Percentiles rank a stretch among this genome's conserved stretches.
These are phyloP conservation scores for Hirudinaria manillensis DNA, from an alignment of 2,888 invertebrate species.

Conservation along the genomic window DNA sequence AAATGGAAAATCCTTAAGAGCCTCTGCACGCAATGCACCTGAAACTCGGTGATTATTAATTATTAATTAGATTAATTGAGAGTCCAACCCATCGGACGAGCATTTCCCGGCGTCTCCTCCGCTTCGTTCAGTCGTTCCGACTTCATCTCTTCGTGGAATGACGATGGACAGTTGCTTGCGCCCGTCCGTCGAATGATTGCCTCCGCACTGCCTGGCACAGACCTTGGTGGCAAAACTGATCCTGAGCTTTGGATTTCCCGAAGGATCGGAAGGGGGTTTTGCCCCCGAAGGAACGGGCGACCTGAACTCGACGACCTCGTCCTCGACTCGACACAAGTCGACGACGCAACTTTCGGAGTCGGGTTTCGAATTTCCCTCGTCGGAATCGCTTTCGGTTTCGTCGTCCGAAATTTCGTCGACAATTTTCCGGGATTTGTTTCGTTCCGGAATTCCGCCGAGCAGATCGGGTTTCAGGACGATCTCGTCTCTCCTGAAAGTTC, in stretches of 20 bases:
- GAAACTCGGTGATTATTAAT: too few species aligned
- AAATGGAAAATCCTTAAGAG: too few species aligned
- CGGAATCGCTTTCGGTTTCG: not conserved
- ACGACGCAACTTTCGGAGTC: not conserved
- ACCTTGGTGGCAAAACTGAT: constrained; percentile 1
- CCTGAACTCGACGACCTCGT: not conserved
- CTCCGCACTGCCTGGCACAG: not conserved
- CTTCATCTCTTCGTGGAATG: not conserved
- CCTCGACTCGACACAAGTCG: not conserved
- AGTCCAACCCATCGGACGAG: too few species aligned
- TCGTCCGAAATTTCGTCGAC: constrained; percentile 39
- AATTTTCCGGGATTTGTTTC: constrained; percentile 56
- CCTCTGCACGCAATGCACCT: too few species aligned
- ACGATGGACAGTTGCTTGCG: not conserved
- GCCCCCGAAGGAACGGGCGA: not conserved
- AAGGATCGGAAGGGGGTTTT: not conserved
- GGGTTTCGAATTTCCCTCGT: not conserved
- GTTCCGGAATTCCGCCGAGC: constrained; percentile 14
- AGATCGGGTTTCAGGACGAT: constrained; percentile 18
- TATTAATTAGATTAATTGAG: too few species aligned
- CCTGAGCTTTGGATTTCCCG: not conserved
- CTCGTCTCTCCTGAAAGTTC: not conserved
- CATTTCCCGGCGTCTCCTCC: too few species aligned
- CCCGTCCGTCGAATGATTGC: not conserved
- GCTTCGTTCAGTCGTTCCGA: not conserved